phyloP scores from a whole-genome alignment of 2,888 invertebrate genomes.

The Lepidonotus clava region DNA sequence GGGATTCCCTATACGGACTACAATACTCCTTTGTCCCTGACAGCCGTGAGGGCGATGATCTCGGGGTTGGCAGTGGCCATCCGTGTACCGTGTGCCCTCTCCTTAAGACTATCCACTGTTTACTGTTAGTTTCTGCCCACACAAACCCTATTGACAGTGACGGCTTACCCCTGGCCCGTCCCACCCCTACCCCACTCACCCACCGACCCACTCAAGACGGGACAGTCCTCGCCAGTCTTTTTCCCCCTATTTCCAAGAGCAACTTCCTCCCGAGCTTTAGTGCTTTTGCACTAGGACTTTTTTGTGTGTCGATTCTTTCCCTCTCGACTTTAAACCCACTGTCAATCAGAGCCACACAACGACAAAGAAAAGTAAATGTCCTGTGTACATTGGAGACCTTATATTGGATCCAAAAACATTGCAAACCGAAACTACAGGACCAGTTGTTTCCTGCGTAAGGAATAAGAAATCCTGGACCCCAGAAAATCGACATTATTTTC shows the following conservation, averaged over 20 bases:
- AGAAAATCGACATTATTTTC: no score
- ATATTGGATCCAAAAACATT: no score
- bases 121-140: slow-evolving; percentile 15
- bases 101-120: not conserved
- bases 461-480: no score
- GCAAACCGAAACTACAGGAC: no score
- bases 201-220: not conserved
- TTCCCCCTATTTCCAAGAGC: not conserved
- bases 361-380: no score
- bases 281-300: not conserved
- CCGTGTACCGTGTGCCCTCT: not conserved
- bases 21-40: not conserved
- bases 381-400: no score
- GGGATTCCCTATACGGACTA: not conserved
- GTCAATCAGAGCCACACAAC: no score
- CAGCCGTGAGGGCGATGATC: not conserved
- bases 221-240: not conserved
- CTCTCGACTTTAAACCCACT: no score
- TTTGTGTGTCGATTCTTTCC: no score
- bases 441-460: no score
- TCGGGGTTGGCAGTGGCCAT: not conserved
- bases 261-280: not conserved
- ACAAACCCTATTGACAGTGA: slow-evolving; percentile 18
- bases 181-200: not conserved
- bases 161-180: not conserved